phyloP scores from a whole-genome alignment of 2,888 invertebrate species.

The Ichneumoninae sp. region DNA sequence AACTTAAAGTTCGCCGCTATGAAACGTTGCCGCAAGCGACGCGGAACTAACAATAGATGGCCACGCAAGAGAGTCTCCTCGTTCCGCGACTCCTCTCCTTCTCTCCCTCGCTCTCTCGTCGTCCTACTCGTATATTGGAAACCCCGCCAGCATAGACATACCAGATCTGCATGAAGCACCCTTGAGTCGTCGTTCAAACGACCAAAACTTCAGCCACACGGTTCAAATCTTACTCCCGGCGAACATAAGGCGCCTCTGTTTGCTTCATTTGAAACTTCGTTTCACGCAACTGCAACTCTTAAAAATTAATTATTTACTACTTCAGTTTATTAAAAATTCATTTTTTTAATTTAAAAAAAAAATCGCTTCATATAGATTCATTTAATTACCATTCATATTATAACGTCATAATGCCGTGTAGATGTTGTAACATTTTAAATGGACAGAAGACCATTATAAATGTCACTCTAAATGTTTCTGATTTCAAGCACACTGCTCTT shows the following conservation, averaged over 20 bases:
- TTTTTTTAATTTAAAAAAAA: too few species aligned
- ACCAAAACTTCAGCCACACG: not conserved
- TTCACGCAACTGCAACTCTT: not conserved
- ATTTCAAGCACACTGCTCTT: too few species aligned
- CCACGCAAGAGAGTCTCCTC: conserved; percentile 12
- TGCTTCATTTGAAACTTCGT: too few species aligned
- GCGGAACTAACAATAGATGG: conserved; percentile 36
- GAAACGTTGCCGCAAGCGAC: conserved; percentile 1
- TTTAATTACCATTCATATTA: not conserved
- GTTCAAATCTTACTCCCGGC: too few species aligned
- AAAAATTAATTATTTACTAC: not conserved
- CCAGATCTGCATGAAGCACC: not conserved
- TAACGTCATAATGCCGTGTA: not conserved
- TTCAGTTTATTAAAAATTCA: too few species aligned
- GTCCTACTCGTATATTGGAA: not conserved
- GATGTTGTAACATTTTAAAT: not conserved
- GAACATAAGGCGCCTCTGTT: too few species aligned
- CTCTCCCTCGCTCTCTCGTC: not conserved
- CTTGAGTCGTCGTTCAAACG: not conserved
- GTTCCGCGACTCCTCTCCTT: not conserved
- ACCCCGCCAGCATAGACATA: not conserved
- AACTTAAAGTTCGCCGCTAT: conserved; percentile 23
- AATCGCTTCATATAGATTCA: not conserved
- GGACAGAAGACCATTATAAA: too few species aligned
- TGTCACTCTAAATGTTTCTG: too few species aligned